These are phyloP conservation scores for Euthynnus affinis DNA, from an alignment of 2,797 vertebrate genomes.

Conservation along the genomic window DNA sequence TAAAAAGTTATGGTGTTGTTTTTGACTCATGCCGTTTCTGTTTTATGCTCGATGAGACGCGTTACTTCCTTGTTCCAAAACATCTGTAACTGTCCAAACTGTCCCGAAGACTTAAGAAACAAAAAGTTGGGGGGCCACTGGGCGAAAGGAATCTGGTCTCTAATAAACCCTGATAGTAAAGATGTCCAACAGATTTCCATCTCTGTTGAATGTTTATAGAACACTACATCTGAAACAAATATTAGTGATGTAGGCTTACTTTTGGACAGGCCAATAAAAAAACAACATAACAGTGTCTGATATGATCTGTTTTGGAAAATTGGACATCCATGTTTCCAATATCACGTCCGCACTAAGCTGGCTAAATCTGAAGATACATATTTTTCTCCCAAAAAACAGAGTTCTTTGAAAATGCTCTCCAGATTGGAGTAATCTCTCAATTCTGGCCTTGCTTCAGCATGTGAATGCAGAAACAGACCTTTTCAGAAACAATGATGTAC, in stretches of 20 bases:
- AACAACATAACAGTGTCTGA: neutral
- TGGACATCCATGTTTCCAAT: neutral
- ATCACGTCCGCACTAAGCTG: neutral
- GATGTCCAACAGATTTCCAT: neutral
- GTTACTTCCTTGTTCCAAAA: constrained; percentile 12
- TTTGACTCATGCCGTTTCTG: constrained; percentile 14
- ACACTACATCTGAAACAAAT: neutral
- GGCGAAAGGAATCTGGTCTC: too few species aligned
- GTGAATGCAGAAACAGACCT: neutral
- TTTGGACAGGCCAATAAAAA: neutral
- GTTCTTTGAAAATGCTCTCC: neutral
- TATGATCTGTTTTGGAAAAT: neutral
- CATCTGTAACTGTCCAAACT: constrained; percentile 18
- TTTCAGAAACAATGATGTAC: neutral
- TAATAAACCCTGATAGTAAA: neutral
- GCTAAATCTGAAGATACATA: neutral
- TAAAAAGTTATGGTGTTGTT: neutral
- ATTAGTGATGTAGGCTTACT: neutral
- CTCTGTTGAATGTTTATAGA: neutral
- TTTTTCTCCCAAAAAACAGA: neutral
- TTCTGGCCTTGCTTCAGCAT: neutral
- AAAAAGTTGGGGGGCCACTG: neutral
- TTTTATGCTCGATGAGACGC: constrained; percentile 12
- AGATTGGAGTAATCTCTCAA: too few species aligned
- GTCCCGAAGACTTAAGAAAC: constrained; percentile 2